These are phyloP conservation scores for Eulemur mongoz DNA, from an alignment of 2,797 vertebrate species.

Conservation along the genomic window DNA sequence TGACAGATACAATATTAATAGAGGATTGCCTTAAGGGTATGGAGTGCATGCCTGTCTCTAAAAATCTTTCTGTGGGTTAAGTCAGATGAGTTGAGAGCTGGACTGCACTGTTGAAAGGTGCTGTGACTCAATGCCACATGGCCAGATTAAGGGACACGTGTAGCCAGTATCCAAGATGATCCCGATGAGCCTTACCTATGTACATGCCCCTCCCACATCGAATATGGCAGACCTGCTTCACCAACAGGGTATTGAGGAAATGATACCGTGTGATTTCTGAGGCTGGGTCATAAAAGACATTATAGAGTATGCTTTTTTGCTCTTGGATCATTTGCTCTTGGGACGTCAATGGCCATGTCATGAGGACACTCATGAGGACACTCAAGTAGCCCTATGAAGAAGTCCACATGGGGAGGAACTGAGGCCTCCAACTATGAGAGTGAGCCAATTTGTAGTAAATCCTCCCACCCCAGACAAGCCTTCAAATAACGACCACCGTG, in stretches of 20 bases:
- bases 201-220: background rate
- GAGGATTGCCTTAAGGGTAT: background rate
- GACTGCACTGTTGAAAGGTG: background rate
- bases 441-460: background rate
- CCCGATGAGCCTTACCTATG: background rate
- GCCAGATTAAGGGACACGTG: background rate
- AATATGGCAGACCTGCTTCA: background rate
- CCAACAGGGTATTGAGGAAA: background rate
- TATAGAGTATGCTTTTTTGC: background rate
- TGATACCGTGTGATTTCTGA: background rate
- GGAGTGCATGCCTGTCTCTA: slow-evolving; percentile 40
- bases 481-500: background rate
- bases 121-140: background rate
- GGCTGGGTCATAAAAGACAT: background rate
- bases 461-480: background rate
- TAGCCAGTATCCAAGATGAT: background rate
- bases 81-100: background rate
- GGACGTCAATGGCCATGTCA: background rate
- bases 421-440: background rate
- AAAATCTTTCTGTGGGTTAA: slow-evolving; percentile 40
- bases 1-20: slow-evolving; percentile 63
- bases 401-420: background rate
- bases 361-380: background rate
- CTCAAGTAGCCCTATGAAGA: background rate
- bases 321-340: background rate